phyloP scores from a whole-genome alignment of 2,888 invertebrate genomes.

The Carcina quercana region DNA sequence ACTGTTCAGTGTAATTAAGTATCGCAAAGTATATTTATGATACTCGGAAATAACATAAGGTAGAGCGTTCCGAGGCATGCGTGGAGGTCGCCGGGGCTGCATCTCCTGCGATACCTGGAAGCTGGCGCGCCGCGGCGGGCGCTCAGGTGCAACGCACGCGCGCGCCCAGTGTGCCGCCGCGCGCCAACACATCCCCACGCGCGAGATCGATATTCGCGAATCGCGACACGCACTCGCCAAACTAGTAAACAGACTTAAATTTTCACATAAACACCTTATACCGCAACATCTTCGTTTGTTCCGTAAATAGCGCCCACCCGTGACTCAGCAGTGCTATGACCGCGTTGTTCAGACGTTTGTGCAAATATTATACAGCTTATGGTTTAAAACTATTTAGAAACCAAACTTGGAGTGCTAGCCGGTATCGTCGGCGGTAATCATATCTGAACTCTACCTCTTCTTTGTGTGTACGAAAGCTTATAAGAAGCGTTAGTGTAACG shows the following conservation, averaged over 20 bases:
- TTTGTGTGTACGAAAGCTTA: no score
- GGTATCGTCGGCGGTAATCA: no score
- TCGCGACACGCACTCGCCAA: slow-evolving; percentile 40
- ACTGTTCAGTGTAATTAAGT: slow-evolving; percentile 1
- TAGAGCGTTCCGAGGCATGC: slow-evolving; percentile 25
- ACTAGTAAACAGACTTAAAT: slow-evolving; percentile 14
- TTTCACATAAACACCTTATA: slow-evolving; percentile 41
- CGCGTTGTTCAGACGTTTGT: no score
- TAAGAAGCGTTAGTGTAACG: no score
- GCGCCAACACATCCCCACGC: slow-evolving; percentile 61
- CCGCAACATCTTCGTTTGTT: slow-evolving; percentile 29
- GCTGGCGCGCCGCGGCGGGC: slow-evolving; percentile 35
- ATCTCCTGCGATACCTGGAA: slow-evolving; percentile 32
- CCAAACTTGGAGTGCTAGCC: no score
- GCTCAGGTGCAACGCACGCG: slow-evolving; percentile 60
- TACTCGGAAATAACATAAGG: slow-evolving; percentile 24
- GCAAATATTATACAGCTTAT: no score
- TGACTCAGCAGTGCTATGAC: slow-evolving; percentile 26
- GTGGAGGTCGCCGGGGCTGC: slow-evolving; percentile 20
- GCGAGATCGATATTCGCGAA: slow-evolving; percentile 50
- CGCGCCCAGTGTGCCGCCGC: slow-evolving; percentile 41
- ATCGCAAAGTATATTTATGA: slow-evolving; percentile 12
- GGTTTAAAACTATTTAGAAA: no score
- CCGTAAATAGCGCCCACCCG: slow-evolving; percentile 44
- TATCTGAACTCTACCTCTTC: no score